Evolutionary conservation across 2,797 vertebrate genomes (phyloP), one percentile per base, ranked within the genome.

Genomic region (Lemur catta): DNA sequence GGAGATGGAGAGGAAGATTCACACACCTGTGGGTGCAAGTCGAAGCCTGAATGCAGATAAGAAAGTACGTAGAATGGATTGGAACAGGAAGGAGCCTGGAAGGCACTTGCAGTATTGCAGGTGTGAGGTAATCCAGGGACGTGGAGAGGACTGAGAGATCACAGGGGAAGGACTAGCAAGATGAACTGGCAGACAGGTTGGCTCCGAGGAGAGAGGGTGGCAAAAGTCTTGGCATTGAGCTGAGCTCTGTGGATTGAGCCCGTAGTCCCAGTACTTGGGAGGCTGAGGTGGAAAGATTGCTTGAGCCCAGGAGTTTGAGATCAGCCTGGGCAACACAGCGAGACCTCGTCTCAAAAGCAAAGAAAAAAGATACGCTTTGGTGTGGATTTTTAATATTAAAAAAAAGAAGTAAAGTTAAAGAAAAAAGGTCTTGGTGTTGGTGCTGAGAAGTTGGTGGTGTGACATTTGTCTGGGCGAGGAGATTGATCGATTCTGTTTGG

Each of bases 21-120:
- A 46, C 63, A 71, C 55, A 35, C 63, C 11, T 11, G 4, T n/a
- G n/a, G 33, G 33, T 80, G 33, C 94, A 74, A 69, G 91, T 65
- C 72, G 91, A 94, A 90, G 80, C 90, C 15, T 76, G 95, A 78
- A 28, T 0, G 17, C 20, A 91, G 85, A 90, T 86, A 82, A 92
- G 89, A 84, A 82, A 75, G 12, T 61, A 50, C 30, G 89, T 71
- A 24, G 96, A 89, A 52, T 35, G 17, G 30, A 74, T 15, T 5
- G 75, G 87, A 78, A 67, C 33, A 81, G 80, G 57, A 50, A 86
- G 65, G 61, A 75, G 79, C 38, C 26, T 18, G 38, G 69, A 46
- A 94, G 84, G 43, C 11, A 5, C 26, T 59, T 63, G 43, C 33
- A 41, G 0, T 28, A n/a, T 38, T 71, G 7, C 24, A 33, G 50